Conservation (phyloP, 2,888 invertebrate species). For the Pandemis corylana region DNA sequence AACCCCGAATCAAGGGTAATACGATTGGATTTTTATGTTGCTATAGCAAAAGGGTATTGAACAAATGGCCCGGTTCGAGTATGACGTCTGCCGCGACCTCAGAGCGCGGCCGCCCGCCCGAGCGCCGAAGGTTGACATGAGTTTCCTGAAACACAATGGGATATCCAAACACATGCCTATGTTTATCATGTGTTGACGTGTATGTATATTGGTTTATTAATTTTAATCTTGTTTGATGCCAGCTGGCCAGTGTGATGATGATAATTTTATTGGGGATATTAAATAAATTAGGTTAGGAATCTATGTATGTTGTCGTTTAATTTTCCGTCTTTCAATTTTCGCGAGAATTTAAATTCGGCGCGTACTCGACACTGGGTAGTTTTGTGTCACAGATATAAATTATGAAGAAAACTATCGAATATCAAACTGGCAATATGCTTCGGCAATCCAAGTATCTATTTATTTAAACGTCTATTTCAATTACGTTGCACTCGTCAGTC, state of each 20-base stretch:
- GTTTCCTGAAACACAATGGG: slow-evolving; percentile 54
- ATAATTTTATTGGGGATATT: not conserved
- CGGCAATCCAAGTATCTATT: not conserved
- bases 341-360: no score
- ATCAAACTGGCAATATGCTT: not conserved
- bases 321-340: not conserved
- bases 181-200: slow-evolving; percentile 18
- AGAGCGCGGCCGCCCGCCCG: slow-evolving; percentile 49
- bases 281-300: not conserved
- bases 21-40: slow-evolving; percentile 37
- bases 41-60: slow-evolving; percentile 44
- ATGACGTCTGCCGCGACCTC: slow-evolving; percentile 75
- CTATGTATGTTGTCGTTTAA: not conserved
- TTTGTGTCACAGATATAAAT: not conserved
- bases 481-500: not conserved
- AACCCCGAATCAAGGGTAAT: slow-evolving; percentile 35
- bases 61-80: slow-evolving; percentile 66
- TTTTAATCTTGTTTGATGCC: slow-evolving; percentile 7
- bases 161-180: slow-evolving; percentile 34
- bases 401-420: not conserved
- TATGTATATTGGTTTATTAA: slow-evolving; percentile 18
- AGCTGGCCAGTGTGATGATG: not conserved
- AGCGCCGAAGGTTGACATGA: slow-evolving; percentile 62
- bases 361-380: no score
- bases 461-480: not conserved